phyloP scores from a whole-genome alignment of 2,888 invertebrate genomes.

The Elysia crispata region DNA sequence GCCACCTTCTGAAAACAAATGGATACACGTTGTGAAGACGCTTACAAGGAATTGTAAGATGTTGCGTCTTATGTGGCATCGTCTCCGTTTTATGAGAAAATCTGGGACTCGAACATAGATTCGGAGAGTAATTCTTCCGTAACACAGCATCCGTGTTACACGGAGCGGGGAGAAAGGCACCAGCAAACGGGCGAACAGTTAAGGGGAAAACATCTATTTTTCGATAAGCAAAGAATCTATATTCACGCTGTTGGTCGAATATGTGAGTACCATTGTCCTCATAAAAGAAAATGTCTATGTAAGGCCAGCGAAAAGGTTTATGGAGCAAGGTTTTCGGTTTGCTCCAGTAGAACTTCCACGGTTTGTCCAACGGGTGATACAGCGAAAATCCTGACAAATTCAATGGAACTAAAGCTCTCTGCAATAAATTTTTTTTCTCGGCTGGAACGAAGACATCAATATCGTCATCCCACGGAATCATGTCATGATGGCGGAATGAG shows the following conservation, averaged over 20 bases:
- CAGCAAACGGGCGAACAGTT: conserved; percentile 52
- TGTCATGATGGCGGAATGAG: conserved; percentile 61
- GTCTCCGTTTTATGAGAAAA: conserved; percentile 48
- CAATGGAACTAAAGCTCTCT: conserved; percentile 35
- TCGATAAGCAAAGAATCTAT: conserved; percentile 45
- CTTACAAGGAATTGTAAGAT: conserved; percentile 38
- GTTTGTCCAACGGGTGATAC: conserved; percentile 48
- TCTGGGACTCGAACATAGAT: conserved; percentile 40
- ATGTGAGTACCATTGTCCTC: conserved; percentile 62
- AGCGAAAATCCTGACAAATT: conserved; percentile 49
- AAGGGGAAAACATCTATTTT: conserved; percentile 53
- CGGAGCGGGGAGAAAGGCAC: conserved; percentile 52
- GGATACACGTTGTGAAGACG: conserved; percentile 36
- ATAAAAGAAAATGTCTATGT: conserved; percentile 68
- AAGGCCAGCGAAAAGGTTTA: conserved; percentile 64
- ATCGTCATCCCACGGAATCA: conserved; percentile 67
- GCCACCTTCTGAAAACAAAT: conserved; percentile 39
- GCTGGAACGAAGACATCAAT: conserved; percentile 59
- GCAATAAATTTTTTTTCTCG: conserved; percentile 40
- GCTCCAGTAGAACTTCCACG: conserved; percentile 63
- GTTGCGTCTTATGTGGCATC: background rate
- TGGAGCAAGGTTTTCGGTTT: conserved; percentile 49
- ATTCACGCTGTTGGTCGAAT: conserved; percentile 50
- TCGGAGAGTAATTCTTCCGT: conserved; percentile 47
- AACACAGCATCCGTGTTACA: conserved; percentile 47